Base-by-base conservation (phyloP, 2,888 invertebrate species). In the Suillia variegata region DNA sequence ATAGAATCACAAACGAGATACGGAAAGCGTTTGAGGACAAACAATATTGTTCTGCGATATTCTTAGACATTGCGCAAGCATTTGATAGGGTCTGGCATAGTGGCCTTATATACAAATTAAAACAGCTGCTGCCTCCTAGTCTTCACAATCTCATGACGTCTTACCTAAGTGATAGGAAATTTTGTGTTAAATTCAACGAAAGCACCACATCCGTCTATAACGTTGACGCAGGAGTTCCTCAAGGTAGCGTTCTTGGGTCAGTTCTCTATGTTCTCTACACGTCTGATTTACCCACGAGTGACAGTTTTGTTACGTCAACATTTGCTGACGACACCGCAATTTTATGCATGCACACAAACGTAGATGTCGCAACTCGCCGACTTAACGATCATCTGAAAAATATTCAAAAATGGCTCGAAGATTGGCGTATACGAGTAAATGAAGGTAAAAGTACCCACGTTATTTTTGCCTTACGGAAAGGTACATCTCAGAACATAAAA, bases 281-380 rank as follows among this genome's bases (percentile, higher is more conserved):
- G 3, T 8, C 50, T 13, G 50, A 38, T n/a, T 4, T 38, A 13
- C 38, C 38, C 38, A 38, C 6, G n/a, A 38, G 15, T n/a, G 15
- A 38, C n/a, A 10, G 38, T 4, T 4, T 13, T 10, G 3, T 38
- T 4, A 38, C n/a, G n/a, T 38, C 10, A 13, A 50, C 50, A 2
- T 50, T 21, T 13, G 50, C 50, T 24, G 50, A 50, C 15, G 24
- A n/a, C n/a, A n/a, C n/a, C n/a, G n/a, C n/a, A n/a, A n/a, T n/a
- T n/a, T n/a, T n/a, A n/a, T n/a, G 50, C 15, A 5, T 15, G 3
- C 50, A 24, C 26, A 8, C 17, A 45, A 45, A 45, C 13, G 18
- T 5, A 8, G 20, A 18, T 20, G 18, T 38, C 3, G 38, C 38
- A 38, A 13, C 38, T 10, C 13, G 6, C 17, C 2, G 13, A 5